Evolutionary conservation across 2,888 invertebrate genomes (phyloP), one percentile per base, ranked within the genome.

Genomic region (Epinotia ramella): DNA sequence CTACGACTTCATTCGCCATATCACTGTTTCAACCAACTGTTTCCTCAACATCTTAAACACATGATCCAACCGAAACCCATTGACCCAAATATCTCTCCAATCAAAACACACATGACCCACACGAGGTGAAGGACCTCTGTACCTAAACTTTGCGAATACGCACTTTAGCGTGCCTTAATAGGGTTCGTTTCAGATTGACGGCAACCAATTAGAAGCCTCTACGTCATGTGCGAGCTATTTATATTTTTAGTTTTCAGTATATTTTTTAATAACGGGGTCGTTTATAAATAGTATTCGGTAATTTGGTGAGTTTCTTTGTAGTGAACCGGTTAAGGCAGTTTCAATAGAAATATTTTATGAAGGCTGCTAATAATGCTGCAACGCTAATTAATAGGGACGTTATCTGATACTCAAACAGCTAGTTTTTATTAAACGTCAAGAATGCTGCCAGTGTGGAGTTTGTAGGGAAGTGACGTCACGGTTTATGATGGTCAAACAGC

Each of bases 81-180:
- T 82, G 82, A 82, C 83, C 81, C 79, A 81, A 80, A 63, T 74
- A 66, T 53, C 18, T 49, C 53, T 78, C 75, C 78, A 79, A 81
- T 81, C 81, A 82, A 77, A 77, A 77, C 73, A 70, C 71, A 74
- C 70, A 86, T 88, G 89, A 88, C 89, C 88, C 81, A 85, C 83
- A 40, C 78, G 87, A 89, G 93, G 90, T 91, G 89, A 90, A 88
- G 81, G 86, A 88, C 89, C 89, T 86, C 77, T 80, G 69, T 73
- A 65, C 67, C 76, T 76, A 79, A 69, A 79, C 78, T 67, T 79
- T 71, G 78, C 82, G 81, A 78, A 70, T 83, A 78, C 81, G 73
- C 49, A 65, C 82, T 80, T 77, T 87, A 86, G 78, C 20, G 18
- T 62, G 49, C 67, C 9, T 0, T 0, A 0, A n/a, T 80, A 86